Base-by-base conservation (phyloP, 2,888 invertebrate species). In the Megaustenia siamemsis region DNA sequence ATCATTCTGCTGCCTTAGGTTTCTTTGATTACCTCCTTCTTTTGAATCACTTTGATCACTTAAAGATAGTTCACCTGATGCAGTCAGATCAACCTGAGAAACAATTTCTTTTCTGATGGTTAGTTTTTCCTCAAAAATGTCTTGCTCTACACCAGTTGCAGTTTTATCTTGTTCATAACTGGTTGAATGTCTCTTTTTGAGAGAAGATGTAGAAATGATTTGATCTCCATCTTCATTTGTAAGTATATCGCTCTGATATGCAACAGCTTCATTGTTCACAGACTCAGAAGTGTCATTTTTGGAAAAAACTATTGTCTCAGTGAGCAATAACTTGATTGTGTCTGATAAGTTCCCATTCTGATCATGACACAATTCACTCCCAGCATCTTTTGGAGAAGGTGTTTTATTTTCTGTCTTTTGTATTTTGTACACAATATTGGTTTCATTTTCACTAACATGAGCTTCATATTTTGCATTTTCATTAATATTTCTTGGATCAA, bases 351-450 rank as follows among this genome's bases (percentile, higher is more conserved):
- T 28, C 1, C 45, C 24, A 8, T 40, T 10, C n/a, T 40, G 32
- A n/a, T 38, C 24, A n/a, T 82, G 81, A 45, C 53, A 71, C 8
- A n/a, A 38, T 24, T 86, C 35, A 40, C 40, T 78, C 18, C 75
- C 81, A 18, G 49, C 24, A 45, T 63, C 79, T 24, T 60, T 76
- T 1, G 90, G 66, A 15, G 90, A 82, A 80, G 89, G 89, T 24
- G 90, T 90, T 79, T 88, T 91, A 83, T 91, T 90, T 80, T 92
- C 91, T 63, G 90, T 91, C 56, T 89, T 90, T 53, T 89, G 90
- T 45, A 92, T 90, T 89, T 91, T 92, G 79, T 92, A 92, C 56
- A 87, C 68, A 66, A 91, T 87, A 81, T 91, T 91, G 21, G 90
- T 90, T 84, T 90, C 89, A 66, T 90, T 89, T 83, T 91, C 89